Conservation (phyloP, 2,113 vertebrate species). For the Corythornis madagascariensis region DNA sequence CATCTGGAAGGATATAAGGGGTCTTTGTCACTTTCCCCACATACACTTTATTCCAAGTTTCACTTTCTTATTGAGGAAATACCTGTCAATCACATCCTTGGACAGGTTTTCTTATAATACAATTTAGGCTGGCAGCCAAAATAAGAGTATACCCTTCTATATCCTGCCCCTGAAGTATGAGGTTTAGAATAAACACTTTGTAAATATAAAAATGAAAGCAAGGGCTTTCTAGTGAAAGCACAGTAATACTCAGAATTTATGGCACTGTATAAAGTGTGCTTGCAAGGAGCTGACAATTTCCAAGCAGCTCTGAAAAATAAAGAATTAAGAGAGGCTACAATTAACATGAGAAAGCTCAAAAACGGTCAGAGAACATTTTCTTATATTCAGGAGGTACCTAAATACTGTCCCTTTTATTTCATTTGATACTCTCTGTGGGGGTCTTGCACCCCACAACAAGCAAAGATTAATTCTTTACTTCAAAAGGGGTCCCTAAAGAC, state of each 20-base stretch:
- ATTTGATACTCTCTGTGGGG: not conserved
- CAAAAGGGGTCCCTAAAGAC: not conserved
- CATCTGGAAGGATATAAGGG: not conserved
- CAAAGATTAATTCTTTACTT: not conserved
- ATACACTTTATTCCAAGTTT: not conserved
- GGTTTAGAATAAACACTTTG: not conserved
- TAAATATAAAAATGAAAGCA: not conserved
- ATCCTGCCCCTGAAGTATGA: not conserved
- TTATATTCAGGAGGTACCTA: not conserved
- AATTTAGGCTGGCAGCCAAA: not conserved
- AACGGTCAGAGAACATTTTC: not conserved
- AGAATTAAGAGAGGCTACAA: not conserved
- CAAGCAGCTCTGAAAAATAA: not conserved
- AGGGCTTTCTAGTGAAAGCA: not conserved
- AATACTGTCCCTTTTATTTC: not conserved
- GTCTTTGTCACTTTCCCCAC: not conserved
- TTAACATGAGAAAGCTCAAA: not conserved
- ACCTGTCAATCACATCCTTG: not conserved
- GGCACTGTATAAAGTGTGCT: not conserved
- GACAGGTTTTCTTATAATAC: not conserved
- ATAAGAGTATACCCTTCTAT: not conserved
- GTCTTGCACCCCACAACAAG: not conserved
- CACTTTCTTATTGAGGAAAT: slow-evolving; percentile 5
- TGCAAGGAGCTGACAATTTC: not conserved
- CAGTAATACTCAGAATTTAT: not conserved